phyloP scores from a whole-genome alignment of 23 tunicate species.

The Botrylloides violaceus region DNA sequence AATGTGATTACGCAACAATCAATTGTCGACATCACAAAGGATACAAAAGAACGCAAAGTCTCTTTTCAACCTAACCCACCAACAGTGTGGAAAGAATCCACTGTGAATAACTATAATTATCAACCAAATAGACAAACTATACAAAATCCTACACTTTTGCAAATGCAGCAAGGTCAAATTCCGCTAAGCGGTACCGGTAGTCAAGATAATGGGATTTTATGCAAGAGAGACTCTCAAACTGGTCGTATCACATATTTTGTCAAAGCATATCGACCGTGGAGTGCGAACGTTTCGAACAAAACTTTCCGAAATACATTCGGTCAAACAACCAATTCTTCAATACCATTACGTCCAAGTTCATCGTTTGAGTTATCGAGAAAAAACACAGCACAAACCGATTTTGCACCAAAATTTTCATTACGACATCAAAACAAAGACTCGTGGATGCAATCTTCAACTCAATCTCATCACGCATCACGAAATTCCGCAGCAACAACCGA shows the following conservation, averaged over 20 bases:
- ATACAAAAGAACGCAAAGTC: no score
- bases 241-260: conserved; percentile 42
- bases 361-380: not conserved
- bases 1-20: no score
- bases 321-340: not conserved
- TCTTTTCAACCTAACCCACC: no score
- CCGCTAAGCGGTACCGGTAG: no score
- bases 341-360: not conserved
- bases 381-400: not conserved
- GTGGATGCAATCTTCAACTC: not conserved
- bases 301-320: not conserved
- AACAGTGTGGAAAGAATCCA: no score
- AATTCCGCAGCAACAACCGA: no score
- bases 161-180: no score
- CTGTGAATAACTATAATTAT: no score
- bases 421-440: not conserved
- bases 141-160: no score
- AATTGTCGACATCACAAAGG: no score
- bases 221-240: conserved; percentile 3
- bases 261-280: conserved; percentile 67
- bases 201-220: no score
- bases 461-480: not conserved
- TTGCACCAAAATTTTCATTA: not conserved
- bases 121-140: no score
- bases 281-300: conserved; percentile 30